Base-by-base conservation (phyloP, 2,797 vertebrate genomes). In the Epinephelus malabaricus region DNA sequence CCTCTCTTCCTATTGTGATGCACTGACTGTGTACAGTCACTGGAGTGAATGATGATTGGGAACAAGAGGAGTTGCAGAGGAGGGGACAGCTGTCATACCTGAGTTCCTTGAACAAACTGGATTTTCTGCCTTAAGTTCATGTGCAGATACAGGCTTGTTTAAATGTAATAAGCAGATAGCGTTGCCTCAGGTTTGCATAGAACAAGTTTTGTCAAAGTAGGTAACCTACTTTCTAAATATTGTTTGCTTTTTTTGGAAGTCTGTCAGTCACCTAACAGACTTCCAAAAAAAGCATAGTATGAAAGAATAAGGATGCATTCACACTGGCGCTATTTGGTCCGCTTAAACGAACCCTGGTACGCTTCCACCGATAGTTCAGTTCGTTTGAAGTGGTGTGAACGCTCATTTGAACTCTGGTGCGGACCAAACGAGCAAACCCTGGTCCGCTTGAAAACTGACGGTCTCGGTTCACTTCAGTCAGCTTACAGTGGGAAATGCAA, bases 1-100 rank as follows among this genome's bases (percentile, higher is more conserved):
- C 45, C 10, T 47, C 63, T 18, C 19, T 25, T 30, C n/a, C 38
- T 43, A 47, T 19, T 56, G 34, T 79, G 72, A 69, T 21, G n/a
- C 12, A n/a, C 27, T 49, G 19, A 43, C 14, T 51, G 65, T 50
- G 2, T 13, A 5, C 6, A 50, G 3, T 21, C 21, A n/a, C 7
- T 18, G 46, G 18, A 70, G 12, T n/a, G 21, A 51, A 23, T 25
- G 14, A 63, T 38, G 72, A 43, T 0, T 21, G 8, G 8, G 15
- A 60, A 75, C 3, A 19, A 2, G 19, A 13, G 5, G 53, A 72
- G 13, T 17, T 8, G 12, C 6, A 46, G 58, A 53, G 49, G 30
- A 14, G 50, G 50, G 53, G 7, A 30, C 4, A 66, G 69, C 50
- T 66, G 19, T 10, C 34, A 49, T 0, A 21, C 27, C 21, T 55